Percentiles rank a stretch among this genome's conserved stretches.
These are phyloP conservation scores for Atrichornis clamosus DNA, from an alignment of 2,113 vertebrate species.

Conservation along the genomic window DNA sequence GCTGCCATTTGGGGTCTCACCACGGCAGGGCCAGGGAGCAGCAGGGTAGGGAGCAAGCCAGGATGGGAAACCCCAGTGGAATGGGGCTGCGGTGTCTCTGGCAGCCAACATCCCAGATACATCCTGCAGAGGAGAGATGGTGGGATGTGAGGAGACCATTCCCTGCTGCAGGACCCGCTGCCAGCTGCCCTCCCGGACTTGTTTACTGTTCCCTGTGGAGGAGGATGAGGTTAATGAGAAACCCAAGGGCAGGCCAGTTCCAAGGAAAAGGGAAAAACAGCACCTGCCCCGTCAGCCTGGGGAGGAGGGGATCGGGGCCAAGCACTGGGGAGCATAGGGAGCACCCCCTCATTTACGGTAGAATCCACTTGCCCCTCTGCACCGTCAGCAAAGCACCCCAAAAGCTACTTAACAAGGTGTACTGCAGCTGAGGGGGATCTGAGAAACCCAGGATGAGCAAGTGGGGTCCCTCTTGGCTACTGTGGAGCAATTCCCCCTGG, in stretches of 20 bases:
- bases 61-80: neutral
- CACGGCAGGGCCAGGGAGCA: fast-evolving
- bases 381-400: neutral
- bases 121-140: fast-evolving
- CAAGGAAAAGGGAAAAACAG: neutral
- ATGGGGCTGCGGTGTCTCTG: fast-evolving
- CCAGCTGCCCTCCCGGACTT: neutral
- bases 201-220: neutral
- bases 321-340: neutral
- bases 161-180: neutral
- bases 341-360: neutral
- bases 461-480: neutral
- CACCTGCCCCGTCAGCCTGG: neutral
- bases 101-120: neutral
- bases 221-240: neutral
- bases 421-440: neutral
- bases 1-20: neutral
- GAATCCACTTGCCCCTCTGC: neutral
- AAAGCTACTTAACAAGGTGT: neutral
- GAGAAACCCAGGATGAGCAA: neutral
- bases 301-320: fast-evolving
- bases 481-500: neutral
- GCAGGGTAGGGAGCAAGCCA: neutral
- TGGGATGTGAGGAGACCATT: neutral
- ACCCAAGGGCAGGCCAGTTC: neutral